Evolutionary conservation across 2,113 vertebrate species (phyloP), one percentile per base, ranked within the genome.

Genomic region (Dipodomys spectabilis): DNA sequence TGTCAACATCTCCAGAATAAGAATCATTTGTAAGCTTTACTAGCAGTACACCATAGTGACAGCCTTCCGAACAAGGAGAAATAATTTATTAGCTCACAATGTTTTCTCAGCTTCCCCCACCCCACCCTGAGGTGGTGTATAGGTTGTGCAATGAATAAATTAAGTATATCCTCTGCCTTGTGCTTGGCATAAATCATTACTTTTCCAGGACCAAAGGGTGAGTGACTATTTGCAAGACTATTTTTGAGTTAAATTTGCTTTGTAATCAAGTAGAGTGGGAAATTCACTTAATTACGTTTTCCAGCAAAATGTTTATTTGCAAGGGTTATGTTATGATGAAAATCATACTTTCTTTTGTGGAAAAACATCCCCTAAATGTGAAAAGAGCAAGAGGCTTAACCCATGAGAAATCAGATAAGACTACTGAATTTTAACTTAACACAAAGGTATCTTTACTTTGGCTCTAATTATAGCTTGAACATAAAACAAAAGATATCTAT

Each of bases 51-150:
- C 83, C 81, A 77, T 67, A 91, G 81, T 95, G 95, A 96, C 94
- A 96, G 95, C 84, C 82, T 96, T 95, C 94, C 94, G 96, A 96
- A 96, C 78, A 94, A 97, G 96, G 78, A 97, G 93, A 97, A 97
- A 97, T 97, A 96, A 97, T 97, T 97, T 96, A 97, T 97, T 96
- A 97, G 94, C 94, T 96, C 57, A 81, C 87, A 65, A 15, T 96
- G 94, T 97, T 97, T 96, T 94, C 77, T 94, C 30, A 96, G 82
- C 64, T 19, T 49, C 91, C 30, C 74, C 88, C 71, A 71, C 87
- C 95, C 93, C 82, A 91, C 84, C 95, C 82, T 65, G 87, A 96
- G 94, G 95, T 97, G 91, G 73, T 93, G 28, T 89, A 97, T 96
- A 96, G 95, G 95, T 96, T 92, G 90, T 93, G 93, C 87, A 94